A percentile compares a stretch with the other conserved stretches of the same genome.
Conservation (phyloP, 2,797 vertebrate species). For the Poecilia wingei region DNA sequence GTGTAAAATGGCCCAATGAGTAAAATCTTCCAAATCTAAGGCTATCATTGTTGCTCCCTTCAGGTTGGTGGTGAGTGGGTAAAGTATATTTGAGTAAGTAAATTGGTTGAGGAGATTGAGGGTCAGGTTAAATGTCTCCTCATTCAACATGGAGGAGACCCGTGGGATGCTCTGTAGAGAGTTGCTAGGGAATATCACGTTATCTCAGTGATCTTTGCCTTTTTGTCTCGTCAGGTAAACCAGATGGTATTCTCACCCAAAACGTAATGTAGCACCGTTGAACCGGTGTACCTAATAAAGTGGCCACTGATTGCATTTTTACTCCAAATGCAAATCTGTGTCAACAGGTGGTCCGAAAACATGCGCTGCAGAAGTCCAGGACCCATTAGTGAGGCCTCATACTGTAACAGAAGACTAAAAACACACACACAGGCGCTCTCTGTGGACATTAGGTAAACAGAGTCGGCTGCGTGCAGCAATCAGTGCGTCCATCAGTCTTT, state of each 20-base stretch:
- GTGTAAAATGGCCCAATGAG: background rate
- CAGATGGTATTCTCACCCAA: background rate
- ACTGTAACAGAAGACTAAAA: background rate
- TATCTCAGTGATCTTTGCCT: background rate
- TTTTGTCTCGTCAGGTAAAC: background rate
- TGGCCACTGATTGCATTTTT: background rate
- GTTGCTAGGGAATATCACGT: background rate
- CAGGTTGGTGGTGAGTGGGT: background rate
- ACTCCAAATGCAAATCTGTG: background rate
- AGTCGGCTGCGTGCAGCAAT: background rate
- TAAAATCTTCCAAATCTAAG: background rate
- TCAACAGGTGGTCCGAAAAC: background rate
- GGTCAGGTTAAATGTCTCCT: background rate
- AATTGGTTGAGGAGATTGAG: background rate
- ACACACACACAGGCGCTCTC: background rate
- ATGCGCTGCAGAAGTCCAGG: background rate
- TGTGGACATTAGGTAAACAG: constrained; percentile 19
- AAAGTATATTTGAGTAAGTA: background rate
- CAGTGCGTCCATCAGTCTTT: background rate
- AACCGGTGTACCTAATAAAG: background rate
- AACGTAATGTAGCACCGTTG: background rate
- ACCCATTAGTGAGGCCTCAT: background rate
- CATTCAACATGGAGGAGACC: background rate
- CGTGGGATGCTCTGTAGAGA: background rate
- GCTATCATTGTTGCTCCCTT: background rate